A percentile compares a stretch with the other conserved stretches of the same genome.
phyloP scores from a whole-genome alignment of 2,888 invertebrate species.

The Abrostola triplasia region DNA sequence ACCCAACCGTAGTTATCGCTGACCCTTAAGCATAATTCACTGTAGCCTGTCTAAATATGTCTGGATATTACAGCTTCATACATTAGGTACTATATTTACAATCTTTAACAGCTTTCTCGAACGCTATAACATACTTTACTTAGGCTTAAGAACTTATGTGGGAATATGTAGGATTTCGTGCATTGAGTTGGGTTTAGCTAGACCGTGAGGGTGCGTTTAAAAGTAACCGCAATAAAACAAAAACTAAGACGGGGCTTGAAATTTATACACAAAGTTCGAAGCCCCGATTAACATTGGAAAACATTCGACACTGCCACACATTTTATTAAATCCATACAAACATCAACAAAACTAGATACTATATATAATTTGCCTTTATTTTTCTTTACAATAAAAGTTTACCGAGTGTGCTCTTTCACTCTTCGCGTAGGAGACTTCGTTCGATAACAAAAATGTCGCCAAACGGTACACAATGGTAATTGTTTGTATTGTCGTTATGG shows the following conservation, averaged over 20 bases:
- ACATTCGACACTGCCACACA: background rate
- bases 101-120: background rate
- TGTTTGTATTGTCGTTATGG: too few relatives aligned
- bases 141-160: background rate
- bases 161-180: slow-evolving; percentile 3
- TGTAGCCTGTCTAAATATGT: background rate
- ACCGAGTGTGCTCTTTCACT: too few relatives aligned
- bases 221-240: slow-evolving; percentile 44
- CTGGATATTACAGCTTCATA: too few relatives aligned
- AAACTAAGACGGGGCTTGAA: slow-evolving; percentile 23
- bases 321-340: background rate
- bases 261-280: slow-evolving; percentile 39
- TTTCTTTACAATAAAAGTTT: too few relatives aligned
- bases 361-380: background rate
- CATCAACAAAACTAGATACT: background rate
- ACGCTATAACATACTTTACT: background rate
- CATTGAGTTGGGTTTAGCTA: slow-evolving; percentile 9
- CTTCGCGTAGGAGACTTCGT: too few relatives aligned
- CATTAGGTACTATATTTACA: background rate
- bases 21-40: background rate
- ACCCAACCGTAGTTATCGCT: slow-evolving; percentile 6
- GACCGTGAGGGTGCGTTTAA: slow-evolving; percentile 10
- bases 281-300: slow-evolving; percentile 7
- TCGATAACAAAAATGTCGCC: too few relatives aligned
- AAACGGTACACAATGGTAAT: too few relatives aligned